Conservation (phyloP, 2,888 invertebrate genomes). For the Panzeria rudis region DNA sequence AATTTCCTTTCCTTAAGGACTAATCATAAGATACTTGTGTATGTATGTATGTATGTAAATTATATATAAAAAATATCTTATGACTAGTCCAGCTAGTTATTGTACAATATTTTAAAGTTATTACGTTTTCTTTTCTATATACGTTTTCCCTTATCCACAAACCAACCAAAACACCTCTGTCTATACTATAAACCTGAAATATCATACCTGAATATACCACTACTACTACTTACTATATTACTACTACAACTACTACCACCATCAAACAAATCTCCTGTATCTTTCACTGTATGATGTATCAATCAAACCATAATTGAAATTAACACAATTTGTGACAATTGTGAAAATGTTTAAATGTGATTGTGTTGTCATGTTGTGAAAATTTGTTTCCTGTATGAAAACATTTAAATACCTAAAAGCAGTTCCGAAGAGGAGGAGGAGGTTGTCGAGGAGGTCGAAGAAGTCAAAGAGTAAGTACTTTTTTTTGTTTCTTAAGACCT, state of each 20-base stretch:
- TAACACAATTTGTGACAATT: conserved; percentile 43
- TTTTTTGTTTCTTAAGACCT: not conserved
- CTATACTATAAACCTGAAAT: conserved; percentile 49
- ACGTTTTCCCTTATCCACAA: conserved; percentile 67
- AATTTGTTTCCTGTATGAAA: conserved; percentile 67
- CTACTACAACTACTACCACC: conserved; percentile 20
- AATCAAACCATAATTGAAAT: conserved; percentile 42
- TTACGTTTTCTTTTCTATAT: conserved; percentile 74
- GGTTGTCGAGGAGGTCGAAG: conserved; percentile 83
- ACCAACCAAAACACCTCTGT: conserved; percentile 41
- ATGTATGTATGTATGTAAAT: not conserved
- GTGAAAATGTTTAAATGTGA: conserved; percentile 57
- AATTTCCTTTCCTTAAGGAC: not conserved
- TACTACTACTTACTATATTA: conserved; percentile 16
- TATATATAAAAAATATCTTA: not conserved
- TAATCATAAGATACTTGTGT: conserved; percentile 23
- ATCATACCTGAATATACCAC: conserved; percentile 35
- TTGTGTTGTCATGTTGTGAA: conserved; percentile 64
- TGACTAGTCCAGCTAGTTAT: conserved; percentile 14
- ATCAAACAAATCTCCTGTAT: conserved; percentile 52
- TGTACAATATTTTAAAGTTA: conserved; percentile 69
- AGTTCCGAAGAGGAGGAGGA: conserved; percentile 84
- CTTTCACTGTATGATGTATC: conserved; percentile 54
- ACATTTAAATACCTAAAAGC: conserved; percentile 71
- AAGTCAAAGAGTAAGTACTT: conserved; percentile 74